Base-by-base conservation (phyloP, 1,140 invertebrate species). In the Drosophila athabasca region DNA sequence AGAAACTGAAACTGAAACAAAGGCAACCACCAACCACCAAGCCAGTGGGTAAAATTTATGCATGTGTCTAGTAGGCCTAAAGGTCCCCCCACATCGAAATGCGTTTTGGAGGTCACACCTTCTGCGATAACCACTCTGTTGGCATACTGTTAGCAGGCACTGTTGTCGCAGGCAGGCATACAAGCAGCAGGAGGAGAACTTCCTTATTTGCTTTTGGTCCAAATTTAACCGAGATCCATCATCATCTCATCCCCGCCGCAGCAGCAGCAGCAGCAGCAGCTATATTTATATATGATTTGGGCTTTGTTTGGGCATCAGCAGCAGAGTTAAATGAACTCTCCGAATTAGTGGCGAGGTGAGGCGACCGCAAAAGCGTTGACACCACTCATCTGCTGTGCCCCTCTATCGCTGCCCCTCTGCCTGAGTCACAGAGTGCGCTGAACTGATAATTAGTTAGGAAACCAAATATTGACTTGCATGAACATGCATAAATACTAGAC, bases 361-460 rank as follows among this genome's bases (percentile, higher is more conserved):
- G 45, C 41, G 55, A 58, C 39, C 44, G 24, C 74, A 54, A 79
- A 55, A 72, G 73, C 78, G 67, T 77, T 81, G 67, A 81, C 79
- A 76, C 62, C 79, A 76, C 62, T 78, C 55, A 29, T 41, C 44
- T 44, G 41, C 26, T 54, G 45, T 22, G 50, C 67, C 54, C 53
- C 57, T 50, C 26, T 31, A 3, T 8, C 26, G 8, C 31, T 61
- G 48, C 48, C 60, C 17, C 54, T 62, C 57, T 31, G 29, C 26
- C 35, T 13, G 35, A 39, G 11, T 41, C 46, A 52, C 55, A 71
- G 70, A 87, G 82, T 87, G 84, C 84, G 84, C 83, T 87, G 83
- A 87, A 89, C 83, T 89, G 83, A 87, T 87, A 88, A 87, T 87
- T 87, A 89, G 83, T 87, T 83, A 66, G 71, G 77, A 88, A 87